Conservation (phyloP, 2,797 vertebrate genomes). For the Semotilus atromaculatus region DNA sequence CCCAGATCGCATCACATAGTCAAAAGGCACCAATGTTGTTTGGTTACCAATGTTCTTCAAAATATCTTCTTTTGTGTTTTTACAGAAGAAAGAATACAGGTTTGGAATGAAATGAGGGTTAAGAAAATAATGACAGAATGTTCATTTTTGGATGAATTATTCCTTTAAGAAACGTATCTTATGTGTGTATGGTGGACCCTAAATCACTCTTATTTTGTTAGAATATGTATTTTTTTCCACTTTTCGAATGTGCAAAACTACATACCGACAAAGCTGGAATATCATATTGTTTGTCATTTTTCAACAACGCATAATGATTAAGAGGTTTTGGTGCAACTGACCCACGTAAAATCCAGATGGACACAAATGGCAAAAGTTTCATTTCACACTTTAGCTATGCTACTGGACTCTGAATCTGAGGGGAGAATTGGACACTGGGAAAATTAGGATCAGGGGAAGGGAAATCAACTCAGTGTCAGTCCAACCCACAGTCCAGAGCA, state of each 20-base stretch:
- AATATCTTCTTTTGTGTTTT: background rate
- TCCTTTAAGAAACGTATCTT: background rate
- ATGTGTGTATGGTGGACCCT: background rate
- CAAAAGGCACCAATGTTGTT: background rate
- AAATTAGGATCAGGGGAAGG: slow-evolving; percentile 37
- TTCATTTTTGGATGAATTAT: background rate
- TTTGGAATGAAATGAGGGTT: background rate
- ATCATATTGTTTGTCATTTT: background rate
- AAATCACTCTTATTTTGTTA: background rate
- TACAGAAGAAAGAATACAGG: background rate
- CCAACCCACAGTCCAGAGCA: slow-evolving; percentile 88
- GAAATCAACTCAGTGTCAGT: slow-evolving; percentile 78
- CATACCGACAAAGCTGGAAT: background rate
- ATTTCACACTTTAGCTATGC: slow-evolving; percentile 46
- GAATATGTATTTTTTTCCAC: background rate
- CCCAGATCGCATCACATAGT: too few species aligned
- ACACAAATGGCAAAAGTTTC: slow-evolving; percentile 24
- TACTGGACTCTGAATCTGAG: slow-evolving; percentile 58
- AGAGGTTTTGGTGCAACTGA: slow-evolving; percentile 23
- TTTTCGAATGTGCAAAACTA: background rate
- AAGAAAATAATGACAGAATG: background rate
- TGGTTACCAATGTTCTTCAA: background rate
- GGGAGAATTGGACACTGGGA: slow-evolving; percentile 65
- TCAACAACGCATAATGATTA: background rate
- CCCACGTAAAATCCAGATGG: background rate